Evolutionary conservation across 1,140 invertebrate genomes (phyloP).

Genomic region (Atopsyche davidsoni): DNA sequence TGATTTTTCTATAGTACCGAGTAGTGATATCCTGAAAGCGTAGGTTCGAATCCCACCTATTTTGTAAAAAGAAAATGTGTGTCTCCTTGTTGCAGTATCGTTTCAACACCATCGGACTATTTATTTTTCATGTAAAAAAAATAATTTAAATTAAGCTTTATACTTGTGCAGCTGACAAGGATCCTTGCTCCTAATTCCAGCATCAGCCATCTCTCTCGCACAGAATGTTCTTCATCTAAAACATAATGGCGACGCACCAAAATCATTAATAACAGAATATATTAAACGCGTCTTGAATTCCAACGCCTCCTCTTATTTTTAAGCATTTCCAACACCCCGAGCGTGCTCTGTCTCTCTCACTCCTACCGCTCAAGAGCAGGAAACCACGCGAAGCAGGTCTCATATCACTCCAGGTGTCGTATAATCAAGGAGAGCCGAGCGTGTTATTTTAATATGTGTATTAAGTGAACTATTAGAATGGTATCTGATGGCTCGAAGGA

Average conservation of each 20-base stretch:
- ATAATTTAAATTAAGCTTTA: no score
- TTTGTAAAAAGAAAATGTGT: no score
- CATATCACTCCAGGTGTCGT: neutral
- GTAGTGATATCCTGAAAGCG: no score
- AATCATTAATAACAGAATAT: slow-evolving; percentile 31
- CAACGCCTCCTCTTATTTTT: slow-evolving; percentile 5
- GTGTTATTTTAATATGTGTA: slow-evolving; percentile 20
- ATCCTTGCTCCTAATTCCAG: neutral
- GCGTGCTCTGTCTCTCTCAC: no score
- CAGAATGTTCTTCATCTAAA: slow-evolving; percentile 30
- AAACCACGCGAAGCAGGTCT: slow-evolving; percentile 5
- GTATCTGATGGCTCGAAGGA: slow-evolving; percentile 8
- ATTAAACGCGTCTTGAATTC: slow-evolving; percentile 20
- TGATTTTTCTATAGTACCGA: no score
- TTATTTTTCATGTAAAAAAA: no score
- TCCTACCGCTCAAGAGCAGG: neutral
- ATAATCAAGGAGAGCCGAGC: slow-evolving; percentile 8
- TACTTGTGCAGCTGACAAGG: no score
- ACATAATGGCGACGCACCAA: slow-evolving; percentile 28
- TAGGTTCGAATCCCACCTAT: no score
- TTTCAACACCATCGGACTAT: no score
- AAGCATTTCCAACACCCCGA: no score
- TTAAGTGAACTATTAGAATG: slow-evolving; percentile 20
- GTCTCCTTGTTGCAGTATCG: no score
- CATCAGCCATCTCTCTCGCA: no score